phyloP scores from a whole-genome alignment of 2,797 vertebrate genomes.

The Falco rusticolus region DNA sequence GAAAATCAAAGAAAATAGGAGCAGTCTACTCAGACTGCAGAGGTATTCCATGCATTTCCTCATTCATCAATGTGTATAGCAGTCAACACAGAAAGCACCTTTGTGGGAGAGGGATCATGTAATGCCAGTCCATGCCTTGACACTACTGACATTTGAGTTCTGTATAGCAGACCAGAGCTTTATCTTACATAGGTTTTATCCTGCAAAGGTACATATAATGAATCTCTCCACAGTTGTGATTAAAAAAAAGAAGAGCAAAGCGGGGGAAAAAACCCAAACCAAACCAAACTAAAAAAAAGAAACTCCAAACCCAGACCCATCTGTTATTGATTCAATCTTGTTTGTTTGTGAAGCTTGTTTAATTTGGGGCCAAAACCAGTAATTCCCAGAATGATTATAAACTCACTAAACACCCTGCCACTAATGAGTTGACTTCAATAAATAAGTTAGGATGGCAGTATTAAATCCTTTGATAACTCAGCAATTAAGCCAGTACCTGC shows the following conservation, averaged over 20 bases:
- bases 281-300: neutral
- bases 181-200: neutral
- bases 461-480: neutral
- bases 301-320: fast-evolving
- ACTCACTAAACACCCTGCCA: neutral
- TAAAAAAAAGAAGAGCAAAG: neutral
- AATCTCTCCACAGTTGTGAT: fast-evolving
- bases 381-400: neutral
- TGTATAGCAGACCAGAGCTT: neutral
- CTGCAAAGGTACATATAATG: neutral
- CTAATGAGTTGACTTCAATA: slow-evolving; percentile 3
- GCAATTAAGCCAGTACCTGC: neutral
- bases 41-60: neutral
- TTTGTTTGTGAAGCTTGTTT: neutral
- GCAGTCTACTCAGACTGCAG: neutral
- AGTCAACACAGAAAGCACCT: neutral
- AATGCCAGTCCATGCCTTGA: neutral
- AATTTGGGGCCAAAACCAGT: neutral
- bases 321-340: neutral
- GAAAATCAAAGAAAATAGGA: neutral
- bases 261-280: neutral
- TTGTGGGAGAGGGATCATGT: neutral
- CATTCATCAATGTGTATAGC: neutral
- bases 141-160: neutral
- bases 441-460: neutral